Evolutionary conservation across 1,140 invertebrate species (phyloP), one percentile per base, ranked within the genome.

Genomic region (Steinernema khuongi): DNA sequence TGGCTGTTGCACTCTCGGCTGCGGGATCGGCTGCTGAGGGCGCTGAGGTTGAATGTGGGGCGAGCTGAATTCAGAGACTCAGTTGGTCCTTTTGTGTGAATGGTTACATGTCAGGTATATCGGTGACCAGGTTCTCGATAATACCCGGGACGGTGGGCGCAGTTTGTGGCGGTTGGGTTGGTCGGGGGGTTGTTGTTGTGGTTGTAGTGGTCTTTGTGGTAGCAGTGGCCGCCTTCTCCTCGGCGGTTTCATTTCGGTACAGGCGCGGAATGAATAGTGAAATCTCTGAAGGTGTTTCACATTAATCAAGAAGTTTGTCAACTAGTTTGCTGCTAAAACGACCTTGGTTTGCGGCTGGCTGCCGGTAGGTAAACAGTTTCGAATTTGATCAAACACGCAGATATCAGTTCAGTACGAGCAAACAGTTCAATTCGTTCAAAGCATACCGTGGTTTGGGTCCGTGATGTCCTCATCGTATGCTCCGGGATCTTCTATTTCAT

Each of bases 201-300:
- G 82, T 71, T n/a, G 70, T 72, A 17, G 76, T 76, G 28, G 41
- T 69, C 68, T 68, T 77, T 31, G 67, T 68, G 7, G 22, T 41
- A 11, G 22, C 70, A 1, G 70, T 74, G 2, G 67, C 26, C 22
- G 77, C 70, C 28, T 73, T 73, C 28, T 82, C 83, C 22, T 77
- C 74, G 2, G 74, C 70, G 28, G 76, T 79, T 43, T 84, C 81
- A 30, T 81, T 85, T 31, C 81, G 67, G 66, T 83, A 83, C 29
- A 76, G 75, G 28, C 73, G 67, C 14, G 81, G 81, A 44, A 83
- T 80, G 67, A 85, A 83, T 1, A 83, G 74, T 19, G 77, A 70
- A 26, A 22, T 30, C 69, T 80, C 79, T 80, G 50, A 70, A 73
- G n/a, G n/a, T n/a, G n/a, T n/a, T n/a, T n/a, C n/a, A n/a, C n/a